Evolutionary conservation across 2,888 invertebrate genomes (phyloP).

Genomic region (Sceliomorpha sp.): DNA sequence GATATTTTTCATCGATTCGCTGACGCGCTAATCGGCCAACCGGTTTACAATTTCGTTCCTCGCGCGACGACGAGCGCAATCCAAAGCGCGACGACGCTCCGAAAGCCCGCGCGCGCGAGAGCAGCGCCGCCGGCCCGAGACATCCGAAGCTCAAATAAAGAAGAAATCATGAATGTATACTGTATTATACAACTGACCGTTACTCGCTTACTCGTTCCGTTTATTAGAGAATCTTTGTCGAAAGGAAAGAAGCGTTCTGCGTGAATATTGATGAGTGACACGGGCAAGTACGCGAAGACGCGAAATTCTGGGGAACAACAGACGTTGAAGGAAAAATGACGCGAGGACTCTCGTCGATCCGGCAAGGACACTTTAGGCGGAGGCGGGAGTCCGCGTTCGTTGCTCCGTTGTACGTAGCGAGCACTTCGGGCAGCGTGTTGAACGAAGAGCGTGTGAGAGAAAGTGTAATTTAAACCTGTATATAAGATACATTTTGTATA

Average conservation of each 20-base stretch:
- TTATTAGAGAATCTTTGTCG: conserved; percentile 68
- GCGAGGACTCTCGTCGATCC: conserved; percentile 8
- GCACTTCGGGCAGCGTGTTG: conserved; percentile 31
- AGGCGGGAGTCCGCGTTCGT: neutral
- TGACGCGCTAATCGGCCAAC: neutral
- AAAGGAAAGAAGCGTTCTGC: conserved; percentile 16
- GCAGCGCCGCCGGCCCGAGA: conserved; percentile 62
- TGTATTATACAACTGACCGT: conserved; percentile 71
- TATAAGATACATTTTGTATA: conserved; percentile 80
- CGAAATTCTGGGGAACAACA: conserved; percentile 5
- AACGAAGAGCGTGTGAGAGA: conserved; percentile 54
- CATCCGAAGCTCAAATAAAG: conserved; percentile 67
- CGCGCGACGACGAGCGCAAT: neutral
- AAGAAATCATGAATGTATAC: conserved; percentile 72
- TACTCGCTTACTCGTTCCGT: conserved; percentile 75
- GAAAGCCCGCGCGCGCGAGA: conserved; percentile 21
- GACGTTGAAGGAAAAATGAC: conserved; percentile 23
- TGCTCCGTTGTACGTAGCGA: conserved; percentile 24
- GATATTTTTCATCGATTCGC: neutral
- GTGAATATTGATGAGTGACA: conserved; percentile 5
- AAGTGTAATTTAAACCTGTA: conserved; percentile 80
- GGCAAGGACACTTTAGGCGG: neutral
- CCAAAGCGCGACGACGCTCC: too few species aligned
- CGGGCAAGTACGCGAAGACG: conserved; percentile 5
- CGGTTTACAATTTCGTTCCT: neutral